phyloP scores from a whole-genome alignment of 2,113 vertebrate genomes.

The Rhombomys opimus region DNA sequence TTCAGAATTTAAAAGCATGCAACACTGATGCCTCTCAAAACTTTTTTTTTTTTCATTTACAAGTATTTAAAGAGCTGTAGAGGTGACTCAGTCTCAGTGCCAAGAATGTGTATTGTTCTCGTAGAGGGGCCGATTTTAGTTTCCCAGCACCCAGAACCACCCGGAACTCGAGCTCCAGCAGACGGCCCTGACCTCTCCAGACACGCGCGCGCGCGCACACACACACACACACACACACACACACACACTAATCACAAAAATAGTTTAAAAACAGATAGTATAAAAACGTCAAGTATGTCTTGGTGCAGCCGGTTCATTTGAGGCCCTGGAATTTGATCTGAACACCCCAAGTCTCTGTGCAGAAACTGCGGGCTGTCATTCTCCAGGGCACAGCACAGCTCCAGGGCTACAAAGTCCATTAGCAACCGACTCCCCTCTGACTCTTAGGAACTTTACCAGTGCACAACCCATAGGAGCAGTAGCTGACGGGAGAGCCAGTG shows the following conservation, averaged over 20 bases:
- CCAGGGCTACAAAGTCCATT: neutral
- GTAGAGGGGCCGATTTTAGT: neutral
- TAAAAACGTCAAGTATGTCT: neutral
- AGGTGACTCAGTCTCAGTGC: neutral
- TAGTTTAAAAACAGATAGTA: neutral
- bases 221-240: neutral
- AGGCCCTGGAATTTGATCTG: neutral
- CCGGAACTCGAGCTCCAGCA: neutral
- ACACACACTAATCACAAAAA: neutral
- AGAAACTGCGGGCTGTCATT: neutral
- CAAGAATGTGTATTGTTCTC: neutral
- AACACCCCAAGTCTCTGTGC: neutral
- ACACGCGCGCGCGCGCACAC: fast-evolving
- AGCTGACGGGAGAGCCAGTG: fast-evolving
- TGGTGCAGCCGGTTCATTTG: neutral
- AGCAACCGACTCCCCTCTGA: neutral
- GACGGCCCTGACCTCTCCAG: neutral
- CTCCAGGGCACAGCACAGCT: neutral
- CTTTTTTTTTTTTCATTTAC: neutral
- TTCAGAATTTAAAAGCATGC: constrained; percentile 29
- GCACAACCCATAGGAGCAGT: too few species aligned
- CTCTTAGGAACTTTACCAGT: neutral
- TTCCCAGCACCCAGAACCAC: neutral
- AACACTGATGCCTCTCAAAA: neutral
- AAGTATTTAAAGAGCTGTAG: neutral